These are phyloP conservation scores for Oriolus oriolus DNA, from an alignment of 2,113 vertebrate species.

Conservation along the genomic window DNA sequence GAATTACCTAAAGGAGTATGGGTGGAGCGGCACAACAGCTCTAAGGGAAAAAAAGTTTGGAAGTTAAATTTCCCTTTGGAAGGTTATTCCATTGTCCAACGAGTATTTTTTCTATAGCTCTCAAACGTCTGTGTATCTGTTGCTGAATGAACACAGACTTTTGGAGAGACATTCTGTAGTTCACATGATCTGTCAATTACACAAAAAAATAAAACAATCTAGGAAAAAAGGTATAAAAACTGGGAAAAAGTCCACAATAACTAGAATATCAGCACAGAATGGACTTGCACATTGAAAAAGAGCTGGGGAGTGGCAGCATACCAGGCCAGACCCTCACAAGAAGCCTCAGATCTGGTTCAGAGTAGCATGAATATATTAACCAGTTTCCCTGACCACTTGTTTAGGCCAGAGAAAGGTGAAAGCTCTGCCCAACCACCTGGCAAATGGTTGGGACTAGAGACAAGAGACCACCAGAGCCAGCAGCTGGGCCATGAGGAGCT, in stretches of 20 bases:
- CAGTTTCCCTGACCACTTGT: neutral
- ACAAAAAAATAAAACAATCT: neutral
- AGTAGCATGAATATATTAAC: fast-evolving
- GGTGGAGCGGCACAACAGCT: neutral
- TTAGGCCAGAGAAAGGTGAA: neutral
- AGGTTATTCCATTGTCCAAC: neutral
- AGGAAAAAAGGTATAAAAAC: neutral
- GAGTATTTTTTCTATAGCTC: neutral
- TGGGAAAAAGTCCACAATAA: neutral
- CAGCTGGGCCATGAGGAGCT: neutral
- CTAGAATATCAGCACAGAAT: neutral
- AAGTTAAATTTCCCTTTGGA: neutral
- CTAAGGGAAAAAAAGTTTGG: neutral
- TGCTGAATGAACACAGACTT: neutral
- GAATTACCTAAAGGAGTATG: neutral
- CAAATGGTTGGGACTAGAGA: neutral
- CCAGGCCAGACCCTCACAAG: neutral
- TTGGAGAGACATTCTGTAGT: neutral
- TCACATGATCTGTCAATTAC: neutral
- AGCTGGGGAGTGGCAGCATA: neutral
- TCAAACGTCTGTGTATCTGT: neutral
- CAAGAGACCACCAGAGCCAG: neutral
- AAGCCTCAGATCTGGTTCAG: neutral
- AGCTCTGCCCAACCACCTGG: neutral
- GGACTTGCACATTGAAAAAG: neutral